Conservation (phyloP, 92 coral and sea anemone species). For the Porites lobata region DNA sequence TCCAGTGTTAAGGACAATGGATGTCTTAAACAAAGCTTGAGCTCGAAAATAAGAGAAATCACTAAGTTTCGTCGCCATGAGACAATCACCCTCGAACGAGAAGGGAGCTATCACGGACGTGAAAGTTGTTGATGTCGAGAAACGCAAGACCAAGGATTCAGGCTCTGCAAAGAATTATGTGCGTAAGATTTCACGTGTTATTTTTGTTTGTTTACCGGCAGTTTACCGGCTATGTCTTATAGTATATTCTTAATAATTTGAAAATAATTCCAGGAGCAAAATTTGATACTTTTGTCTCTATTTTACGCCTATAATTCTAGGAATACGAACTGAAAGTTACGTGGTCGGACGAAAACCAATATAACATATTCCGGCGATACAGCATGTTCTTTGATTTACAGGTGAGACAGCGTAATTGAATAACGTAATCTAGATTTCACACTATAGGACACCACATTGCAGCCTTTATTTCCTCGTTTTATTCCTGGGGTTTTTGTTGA, state of each 20-base stretch:
- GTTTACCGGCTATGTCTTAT: neutral
- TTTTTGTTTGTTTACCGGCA: neutral
- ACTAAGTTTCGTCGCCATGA: slow-evolving; percentile 40
- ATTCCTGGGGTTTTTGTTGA: slow-evolving; percentile 7
- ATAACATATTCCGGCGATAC: slow-evolving; percentile 88
- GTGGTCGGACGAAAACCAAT: slow-evolving; percentile 84
- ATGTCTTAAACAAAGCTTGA: neutral
- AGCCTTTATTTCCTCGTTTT: neutral
- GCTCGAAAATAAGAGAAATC: neutral
- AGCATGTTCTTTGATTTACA: slow-evolving; percentile 97
- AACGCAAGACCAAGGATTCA: slow-evolving; percentile 71
- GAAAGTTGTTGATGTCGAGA: slow-evolving; percentile 90
- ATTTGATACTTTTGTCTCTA: neutral
- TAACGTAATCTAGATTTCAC: neutral
- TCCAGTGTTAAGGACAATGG: neutral
- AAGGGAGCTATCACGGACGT: slow-evolving; percentile 69
- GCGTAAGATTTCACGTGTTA: slow-evolving; percentile 20
- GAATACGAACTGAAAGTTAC: slow-evolving; percentile 84
- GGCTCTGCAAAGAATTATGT: slow-evolving; percentile 52
- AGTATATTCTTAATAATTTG: neutral
- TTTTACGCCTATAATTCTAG: slow-evolving; percentile 39
- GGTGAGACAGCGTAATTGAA: slow-evolving; percentile 56
- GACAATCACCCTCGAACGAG: slow-evolving; percentile 66
- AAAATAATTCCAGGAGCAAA: neutral
- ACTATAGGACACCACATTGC: neutral